Percentiles rank a stretch among this genome's conserved stretches.
phyloP scores from a whole-genome alignment of 2,113 vertebrate genomes.

The Malurus melanocephalus region DNA sequence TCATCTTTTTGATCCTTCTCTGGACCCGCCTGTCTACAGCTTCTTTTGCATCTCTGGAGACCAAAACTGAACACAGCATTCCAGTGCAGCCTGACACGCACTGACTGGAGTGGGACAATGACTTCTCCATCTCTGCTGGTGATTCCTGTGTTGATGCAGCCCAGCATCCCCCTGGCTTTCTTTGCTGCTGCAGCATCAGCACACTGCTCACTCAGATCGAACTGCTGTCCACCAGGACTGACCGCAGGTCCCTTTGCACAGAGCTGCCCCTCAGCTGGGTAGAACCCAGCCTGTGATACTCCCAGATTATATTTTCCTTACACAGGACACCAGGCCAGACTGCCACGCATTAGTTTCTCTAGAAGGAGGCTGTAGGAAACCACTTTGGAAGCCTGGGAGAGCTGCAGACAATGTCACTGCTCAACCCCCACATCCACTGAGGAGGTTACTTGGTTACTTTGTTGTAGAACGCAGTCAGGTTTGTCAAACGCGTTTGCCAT shows the following conservation, averaged over 20 bases:
- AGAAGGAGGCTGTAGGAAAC: background rate
- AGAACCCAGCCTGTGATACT: background rate
- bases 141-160: background rate
- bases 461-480: background rate
- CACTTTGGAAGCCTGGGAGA: background rate
- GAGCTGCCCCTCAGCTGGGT: background rate
- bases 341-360: background rate
- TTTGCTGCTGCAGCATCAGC: background rate
- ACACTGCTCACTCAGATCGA: background rate
- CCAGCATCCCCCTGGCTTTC: background rate
- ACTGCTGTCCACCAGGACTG: background rate
- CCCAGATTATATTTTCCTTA: background rate
- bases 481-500: background rate
- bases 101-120: background rate
- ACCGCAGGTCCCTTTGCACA: background rate
- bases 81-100: background rate
- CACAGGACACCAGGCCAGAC: background rate
- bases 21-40: background rate
- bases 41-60: background rate
- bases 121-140: background rate
- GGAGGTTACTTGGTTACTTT: background rate
- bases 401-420: rapidly evolving
- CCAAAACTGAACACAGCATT: background rate
- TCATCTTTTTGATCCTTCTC: background rate
- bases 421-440: rapidly evolving